Base-by-base conservation (phyloP, 2,113 vertebrate species). In the Bothrops jararaca region DNA sequence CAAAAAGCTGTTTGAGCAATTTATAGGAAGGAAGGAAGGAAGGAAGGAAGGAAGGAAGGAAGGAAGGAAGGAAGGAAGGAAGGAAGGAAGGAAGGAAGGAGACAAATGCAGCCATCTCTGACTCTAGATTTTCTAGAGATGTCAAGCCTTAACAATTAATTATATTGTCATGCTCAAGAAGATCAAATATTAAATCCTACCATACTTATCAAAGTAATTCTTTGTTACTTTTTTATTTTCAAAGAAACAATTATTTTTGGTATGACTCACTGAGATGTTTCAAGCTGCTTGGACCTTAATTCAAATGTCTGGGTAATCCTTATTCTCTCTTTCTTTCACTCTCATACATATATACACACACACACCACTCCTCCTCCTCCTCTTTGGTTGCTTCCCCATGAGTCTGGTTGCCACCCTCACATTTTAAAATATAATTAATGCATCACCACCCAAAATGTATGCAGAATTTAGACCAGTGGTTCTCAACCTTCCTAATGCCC, bases 121-220 rank as follows among this genome's bases (percentile, higher is more conserved):
- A 91, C 24, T 52, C 94, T 50, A 4, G 3, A 95, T 93, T 95
- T 95, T 74, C 91, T 92, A 69, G 92, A 93, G 90, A 88, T 93
- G 95, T 95, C 93, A 95, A 93, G 54, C 92, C 96, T 64, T 95
- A 91, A 95, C 54, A 94, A 95, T 94, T 97, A 96, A 93, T 96
- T 95, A 95, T 50, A 92, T 93, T 53, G 90, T 94, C 94, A 96
- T 95, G 92, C 95, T 96, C 93, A 96, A 95, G 94, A 39, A 91
- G 39, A 91, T 96, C 93, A 97, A 96, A 96, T 95, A 92, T 24
- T 93, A 94, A 93, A 95, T 95, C 94, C 89, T 93, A 26, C 90
- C 93, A 80, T 85, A 85, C 58, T 45, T 93, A 92, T 90, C 87
- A 88, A 89, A 95, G 95, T 60, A 90, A 54, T 60, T 95, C 26